A percentile compares a stretch with the other conserved stretches of the same genome.
phyloP scores from a whole-genome alignment of 2,888 invertebrate genomes.

The Pyrrhosoma nymphula region DNA sequence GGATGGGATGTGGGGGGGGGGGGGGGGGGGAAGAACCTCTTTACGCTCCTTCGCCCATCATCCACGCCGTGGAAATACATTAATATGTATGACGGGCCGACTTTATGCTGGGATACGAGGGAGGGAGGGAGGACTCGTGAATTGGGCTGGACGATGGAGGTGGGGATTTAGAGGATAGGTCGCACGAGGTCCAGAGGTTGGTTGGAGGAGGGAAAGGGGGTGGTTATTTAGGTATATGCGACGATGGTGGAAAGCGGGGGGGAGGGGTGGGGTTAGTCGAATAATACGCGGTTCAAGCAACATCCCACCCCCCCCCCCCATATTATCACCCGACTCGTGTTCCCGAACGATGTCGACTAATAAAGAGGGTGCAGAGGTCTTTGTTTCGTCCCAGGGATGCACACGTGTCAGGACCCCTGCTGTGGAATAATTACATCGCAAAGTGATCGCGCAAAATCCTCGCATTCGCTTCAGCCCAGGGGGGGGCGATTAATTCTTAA shows the following conservation, averaged over 20 bases:
- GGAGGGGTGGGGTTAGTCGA: neutral
- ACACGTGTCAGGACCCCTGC: neutral
- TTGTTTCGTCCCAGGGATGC: neutral
- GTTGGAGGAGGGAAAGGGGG: neutral
- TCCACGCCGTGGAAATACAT: constrained; percentile 40
- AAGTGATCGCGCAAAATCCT: neutral
- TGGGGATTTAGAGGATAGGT: too few species aligned
- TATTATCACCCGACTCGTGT: neutral
- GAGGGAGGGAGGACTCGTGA: neutral
- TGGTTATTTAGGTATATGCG: neutral
- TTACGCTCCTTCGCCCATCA: constrained; percentile 38
- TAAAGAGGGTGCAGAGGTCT: neutral
- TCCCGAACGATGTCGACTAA: neutral
- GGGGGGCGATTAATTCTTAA: neutral
- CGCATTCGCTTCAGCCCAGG: neutral
- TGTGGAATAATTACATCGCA: neutral
- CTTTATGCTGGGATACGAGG: neutral
- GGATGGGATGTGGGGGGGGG: neutral
- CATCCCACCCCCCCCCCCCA: neutral
- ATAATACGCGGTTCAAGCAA: neutral
- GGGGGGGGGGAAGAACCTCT: neutral
- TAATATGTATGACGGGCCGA: constrained; percentile 45
- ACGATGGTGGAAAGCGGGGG: neutral
- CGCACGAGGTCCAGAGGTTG: too few species aligned
- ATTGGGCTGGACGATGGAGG: neutral